phyloP scores from a whole-genome alignment of 2,113 vertebrate species.

The Silurus glanis region DNA sequence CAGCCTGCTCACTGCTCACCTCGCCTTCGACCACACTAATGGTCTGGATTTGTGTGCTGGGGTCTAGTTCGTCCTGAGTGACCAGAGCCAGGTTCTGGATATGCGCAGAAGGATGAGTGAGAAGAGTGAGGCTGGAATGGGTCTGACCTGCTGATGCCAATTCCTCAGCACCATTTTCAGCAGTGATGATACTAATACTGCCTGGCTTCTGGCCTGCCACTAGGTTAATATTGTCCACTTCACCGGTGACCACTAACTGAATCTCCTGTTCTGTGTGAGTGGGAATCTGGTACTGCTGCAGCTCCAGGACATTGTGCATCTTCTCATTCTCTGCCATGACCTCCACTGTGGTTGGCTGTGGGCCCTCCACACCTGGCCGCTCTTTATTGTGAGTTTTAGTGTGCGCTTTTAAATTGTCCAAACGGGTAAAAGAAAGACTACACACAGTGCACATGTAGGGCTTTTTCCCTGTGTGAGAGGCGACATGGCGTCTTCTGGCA shows the following conservation, averaged over 20 bases:
- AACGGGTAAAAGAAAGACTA: constrained; percentile 84
- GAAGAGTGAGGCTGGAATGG: constrained; percentile 76
- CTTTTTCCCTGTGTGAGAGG: constrained; percentile 91
- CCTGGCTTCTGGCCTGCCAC: constrained; percentile 78
- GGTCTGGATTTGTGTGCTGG: constrained; percentile 77
- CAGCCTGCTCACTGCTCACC: constrained; percentile 70
- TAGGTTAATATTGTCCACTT: constrained; percentile 84
- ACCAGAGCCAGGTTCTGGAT: constrained; percentile 82
- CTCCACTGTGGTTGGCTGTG: constrained; percentile 35
- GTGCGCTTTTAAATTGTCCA: constrained; percentile 93
- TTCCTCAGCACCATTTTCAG: constrained; percentile 63
- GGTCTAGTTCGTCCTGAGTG: constrained; percentile 69
- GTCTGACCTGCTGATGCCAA: constrained; percentile 63
- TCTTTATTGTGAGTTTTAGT: constrained; percentile 90
- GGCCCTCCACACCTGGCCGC: constrained; percentile 53
- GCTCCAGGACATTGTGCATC: constrained; percentile 79
- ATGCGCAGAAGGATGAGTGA: constrained; percentile 77
- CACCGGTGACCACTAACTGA: constrained; percentile 84
- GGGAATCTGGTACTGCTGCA: constrained; percentile 86
- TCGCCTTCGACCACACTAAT: constrained; percentile 78
- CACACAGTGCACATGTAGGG: constrained; percentile 89
- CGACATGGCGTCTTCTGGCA: constrained; percentile 87
- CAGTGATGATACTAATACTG: constrained; percentile 83
- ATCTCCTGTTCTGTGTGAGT: constrained; percentile 83
- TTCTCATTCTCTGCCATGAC: constrained; percentile 62